Evolutionary conservation across 2,888 invertebrate genomes (phyloP).

Genomic region (Galeruca laticollis): DNA sequence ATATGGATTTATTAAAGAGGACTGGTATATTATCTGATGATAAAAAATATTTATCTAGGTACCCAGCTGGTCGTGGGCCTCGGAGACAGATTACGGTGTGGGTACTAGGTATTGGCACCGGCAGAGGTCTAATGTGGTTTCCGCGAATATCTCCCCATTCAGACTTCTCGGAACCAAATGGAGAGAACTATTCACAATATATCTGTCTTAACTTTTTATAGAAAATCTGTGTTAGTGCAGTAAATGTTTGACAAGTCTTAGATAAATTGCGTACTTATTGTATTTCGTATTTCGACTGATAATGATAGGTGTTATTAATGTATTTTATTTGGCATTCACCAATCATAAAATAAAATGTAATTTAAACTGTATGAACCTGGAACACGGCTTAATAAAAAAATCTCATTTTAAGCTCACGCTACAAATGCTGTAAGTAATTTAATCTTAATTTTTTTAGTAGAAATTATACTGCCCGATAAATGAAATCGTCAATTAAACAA

Average conservation of each 20-base stretch:
- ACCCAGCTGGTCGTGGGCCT: slow-evolving; percentile 20
- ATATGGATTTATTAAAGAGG: not conserved
- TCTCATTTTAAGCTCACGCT: too few species aligned
- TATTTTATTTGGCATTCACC: too few species aligned
- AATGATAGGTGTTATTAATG: too few species aligned
- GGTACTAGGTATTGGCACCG: slow-evolving; percentile 15
- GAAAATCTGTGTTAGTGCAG: slow-evolving; percentile 20
- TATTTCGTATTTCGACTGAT: too few species aligned
- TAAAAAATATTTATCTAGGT: slow-evolving; percentile 16
- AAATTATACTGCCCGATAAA: too few species aligned
- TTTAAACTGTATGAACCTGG: too few species aligned
- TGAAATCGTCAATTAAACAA: too few species aligned
- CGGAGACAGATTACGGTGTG: slow-evolving; percentile 7
- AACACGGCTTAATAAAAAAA: too few species aligned
- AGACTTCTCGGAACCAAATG: slow-evolving; percentile 61
- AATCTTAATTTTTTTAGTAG: too few species aligned
- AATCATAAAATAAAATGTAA: too few species aligned
- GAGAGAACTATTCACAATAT: slow-evolving; percentile 32
- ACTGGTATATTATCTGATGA: slow-evolving; percentile 3
- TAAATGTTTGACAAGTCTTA: slow-evolving; percentile 1
- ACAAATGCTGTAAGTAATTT: too few species aligned
- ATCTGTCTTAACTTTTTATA: slow-evolving; percentile 33
- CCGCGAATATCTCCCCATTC: slow-evolving; percentile 62
- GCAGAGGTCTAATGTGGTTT: slow-evolving; percentile 46
- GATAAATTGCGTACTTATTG: too few species aligned